Conservation (phyloP, 2,797 vertebrate species). For the Taeniopygia guttata region DNA sequence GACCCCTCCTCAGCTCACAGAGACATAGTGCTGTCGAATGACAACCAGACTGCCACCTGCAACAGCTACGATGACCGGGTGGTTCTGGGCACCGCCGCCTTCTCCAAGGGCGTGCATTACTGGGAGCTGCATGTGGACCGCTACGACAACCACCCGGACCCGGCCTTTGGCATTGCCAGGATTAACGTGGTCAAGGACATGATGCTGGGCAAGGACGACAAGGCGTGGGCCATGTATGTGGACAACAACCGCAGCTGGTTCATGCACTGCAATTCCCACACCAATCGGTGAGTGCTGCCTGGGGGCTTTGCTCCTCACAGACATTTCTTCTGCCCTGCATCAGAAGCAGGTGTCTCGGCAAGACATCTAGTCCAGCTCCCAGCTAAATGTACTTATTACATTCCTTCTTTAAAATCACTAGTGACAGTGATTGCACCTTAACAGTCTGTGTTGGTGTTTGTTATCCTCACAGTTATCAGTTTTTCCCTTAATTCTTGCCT, state of each 20-base stretch:
- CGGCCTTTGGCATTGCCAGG: constrained; percentile 93
- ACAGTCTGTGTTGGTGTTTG: background rate
- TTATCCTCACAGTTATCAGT: background rate
- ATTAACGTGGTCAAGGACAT: constrained; percentile 93
- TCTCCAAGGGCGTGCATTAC: constrained; percentile 95
- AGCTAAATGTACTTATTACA: background rate
- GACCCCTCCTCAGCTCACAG: constrained; percentile 92
- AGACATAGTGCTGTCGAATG: constrained; percentile 93
- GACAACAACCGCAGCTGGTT: constrained; percentile 93
- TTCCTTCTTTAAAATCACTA: background rate
- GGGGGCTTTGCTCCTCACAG: background rate
- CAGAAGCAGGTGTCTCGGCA: background rate
- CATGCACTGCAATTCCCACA: constrained; percentile 91
- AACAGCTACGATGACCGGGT: constrained; percentile 97
- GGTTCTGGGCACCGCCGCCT: constrained; percentile 92
- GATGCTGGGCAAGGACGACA: constrained; percentile 93
- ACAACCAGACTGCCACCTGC: constrained; percentile 93
- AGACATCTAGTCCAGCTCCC: background rate
- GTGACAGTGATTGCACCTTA: background rate
- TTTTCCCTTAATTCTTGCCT: background rate
- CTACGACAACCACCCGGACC: constrained; percentile 97
- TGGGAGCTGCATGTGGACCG: constrained; percentile 94
- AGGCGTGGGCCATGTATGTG: constrained; percentile 96
- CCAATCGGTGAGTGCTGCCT: constrained; percentile 77
- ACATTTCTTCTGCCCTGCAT: rapidly evolving